phyloP scores from a whole-genome alignment of 2,888 invertebrate species.

The Melolontha melolontha region DNA sequence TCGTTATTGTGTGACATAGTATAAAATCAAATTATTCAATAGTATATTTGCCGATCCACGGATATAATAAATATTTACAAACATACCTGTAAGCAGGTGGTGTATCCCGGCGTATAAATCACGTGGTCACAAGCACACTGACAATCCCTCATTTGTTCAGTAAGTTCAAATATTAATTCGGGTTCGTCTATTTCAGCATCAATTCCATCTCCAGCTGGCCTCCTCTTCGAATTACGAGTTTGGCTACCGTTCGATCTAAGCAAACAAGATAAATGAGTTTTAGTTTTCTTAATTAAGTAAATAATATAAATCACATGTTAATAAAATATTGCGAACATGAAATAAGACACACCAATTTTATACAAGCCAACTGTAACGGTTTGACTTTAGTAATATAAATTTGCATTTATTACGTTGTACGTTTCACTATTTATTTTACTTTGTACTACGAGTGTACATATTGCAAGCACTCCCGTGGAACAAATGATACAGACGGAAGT shows the following conservation, averaged over 20 bases:
- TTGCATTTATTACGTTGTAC: no score
- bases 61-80: conserved; percentile 1
- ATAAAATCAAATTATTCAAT: no score
- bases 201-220: conserved; percentile 64
- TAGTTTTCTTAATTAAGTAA: conserved; percentile 2
- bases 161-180: conserved; percentile 62
- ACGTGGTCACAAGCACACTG: conserved; percentile 64
- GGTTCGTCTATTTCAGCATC: conserved; percentile 64
- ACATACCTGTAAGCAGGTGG: conserved; percentile 63
- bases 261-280: not conserved
- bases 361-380: not conserved
- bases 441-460: no score
- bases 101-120: conserved; percentile 63
- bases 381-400: no score
- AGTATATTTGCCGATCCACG: no score
- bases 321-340: conserved; percentile 1
- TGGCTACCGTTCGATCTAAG: conserved; percentile 48
- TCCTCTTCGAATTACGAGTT: conserved; percentile 52
- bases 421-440: no score
- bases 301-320: not conserved
- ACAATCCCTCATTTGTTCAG: conserved; percentile 61
- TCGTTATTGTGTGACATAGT: no score
- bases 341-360: no score
- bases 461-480: no score
- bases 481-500: no score